phyloP scores from a whole-genome alignment of 2,888 invertebrate genomes.

The Erpobdella octoculata region DNA sequence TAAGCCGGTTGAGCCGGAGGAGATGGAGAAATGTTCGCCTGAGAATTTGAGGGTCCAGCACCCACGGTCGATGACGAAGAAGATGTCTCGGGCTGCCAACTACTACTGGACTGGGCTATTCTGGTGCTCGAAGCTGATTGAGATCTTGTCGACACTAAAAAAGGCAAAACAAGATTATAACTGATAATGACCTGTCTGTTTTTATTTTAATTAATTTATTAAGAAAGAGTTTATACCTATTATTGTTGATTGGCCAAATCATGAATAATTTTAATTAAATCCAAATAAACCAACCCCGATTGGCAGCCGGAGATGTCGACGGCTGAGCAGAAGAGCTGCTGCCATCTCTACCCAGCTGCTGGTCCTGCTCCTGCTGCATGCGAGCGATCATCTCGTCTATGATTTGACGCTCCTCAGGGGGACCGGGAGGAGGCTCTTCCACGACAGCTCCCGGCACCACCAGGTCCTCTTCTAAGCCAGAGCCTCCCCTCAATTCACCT shows the following conservation, averaged over 20 bases:
- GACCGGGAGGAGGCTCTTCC: conserved; percentile 29
- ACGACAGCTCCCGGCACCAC: conserved; percentile 7
- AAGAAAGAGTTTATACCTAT: neutral
- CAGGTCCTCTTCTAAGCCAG: conserved; percentile 15
- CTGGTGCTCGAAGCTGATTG: neutral
- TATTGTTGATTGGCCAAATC: neutral
- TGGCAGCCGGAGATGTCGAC: neutral
- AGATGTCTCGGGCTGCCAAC: conserved; percentile 13
- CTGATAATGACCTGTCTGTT: neutral
- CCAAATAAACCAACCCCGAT: neutral
- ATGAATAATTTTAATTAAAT: neutral
- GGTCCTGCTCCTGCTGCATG: conserved; percentile 59
- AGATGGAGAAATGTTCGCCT: neutral
- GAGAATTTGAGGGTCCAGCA: neutral
- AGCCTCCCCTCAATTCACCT: conserved; percentile 18
- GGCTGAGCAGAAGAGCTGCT: neutral
- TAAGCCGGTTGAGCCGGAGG: conserved; percentile 1
- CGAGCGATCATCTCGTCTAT: conserved; percentile 67
- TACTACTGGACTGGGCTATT: conserved; percentile 38
- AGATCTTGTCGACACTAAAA: neutral
- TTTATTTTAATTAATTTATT: neutral
- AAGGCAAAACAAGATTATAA: no score
- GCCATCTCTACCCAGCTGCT: conserved; percentile 37
- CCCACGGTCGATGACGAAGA: neutral
- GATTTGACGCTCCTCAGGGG: conserved; percentile 47